Conservation (phyloP, 2,888 invertebrate genomes). For the Drosophila prostipennis region DNA sequence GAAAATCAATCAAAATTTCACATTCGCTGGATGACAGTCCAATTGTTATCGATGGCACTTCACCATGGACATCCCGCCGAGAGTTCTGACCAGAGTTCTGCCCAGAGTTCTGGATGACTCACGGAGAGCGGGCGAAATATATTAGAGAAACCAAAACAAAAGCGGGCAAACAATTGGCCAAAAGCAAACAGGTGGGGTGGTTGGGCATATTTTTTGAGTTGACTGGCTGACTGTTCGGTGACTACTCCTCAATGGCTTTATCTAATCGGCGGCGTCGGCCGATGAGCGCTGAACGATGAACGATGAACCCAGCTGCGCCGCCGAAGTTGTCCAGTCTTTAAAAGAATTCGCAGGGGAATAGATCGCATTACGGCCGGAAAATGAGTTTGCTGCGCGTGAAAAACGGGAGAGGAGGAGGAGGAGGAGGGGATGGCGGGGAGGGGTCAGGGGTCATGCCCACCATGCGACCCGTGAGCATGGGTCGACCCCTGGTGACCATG, state of each 20-base stretch:
- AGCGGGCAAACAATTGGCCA: constrained; percentile 43
- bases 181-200: constrained; percentile 39
- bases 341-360: constrained; percentile 11
- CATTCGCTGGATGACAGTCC: constrained; percentile 3
- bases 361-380: constrained; percentile 24
- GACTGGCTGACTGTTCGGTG: constrained; percentile 1
- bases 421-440: constrained; percentile 25
- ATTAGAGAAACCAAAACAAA: constrained; percentile 36
- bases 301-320: constrained; percentile 17
- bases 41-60: constrained; percentile 7
- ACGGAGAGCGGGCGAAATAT: constrained; percentile 4
- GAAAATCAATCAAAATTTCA: constrained; percentile 16
- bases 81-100: constrained; percentile 10
- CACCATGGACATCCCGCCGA: no score
- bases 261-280: constrained; percentile 55
- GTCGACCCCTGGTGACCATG: constrained; percentile 65
- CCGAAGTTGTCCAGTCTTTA: constrained; percentile 42
- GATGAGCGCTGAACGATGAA: background rate
- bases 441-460: constrained; percentile 54
- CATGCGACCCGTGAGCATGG: constrained; percentile 71
- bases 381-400: constrained; percentile 70
- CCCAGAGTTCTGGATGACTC: constrained; percentile 22
- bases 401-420: constrained; percentile 11
- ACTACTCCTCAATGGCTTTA: constrained; percentile 54
- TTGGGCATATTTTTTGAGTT: background rate